Evolutionary conservation across 2,888 invertebrate genomes (phyloP).

Genomic region (Epinotia bilunana): DNA sequence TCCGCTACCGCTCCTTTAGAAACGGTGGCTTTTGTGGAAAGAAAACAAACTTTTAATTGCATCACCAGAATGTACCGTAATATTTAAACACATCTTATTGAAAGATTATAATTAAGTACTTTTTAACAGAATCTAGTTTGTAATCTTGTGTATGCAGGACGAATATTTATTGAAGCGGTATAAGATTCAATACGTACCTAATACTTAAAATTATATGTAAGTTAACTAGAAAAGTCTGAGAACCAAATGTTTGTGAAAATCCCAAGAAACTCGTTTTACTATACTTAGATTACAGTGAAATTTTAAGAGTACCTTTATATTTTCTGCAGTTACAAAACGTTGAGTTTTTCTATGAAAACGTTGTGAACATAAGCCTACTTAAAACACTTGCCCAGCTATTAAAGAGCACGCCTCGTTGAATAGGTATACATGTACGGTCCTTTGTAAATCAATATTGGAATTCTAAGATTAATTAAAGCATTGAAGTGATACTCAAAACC

Average conservation of each 20-base stretch:
- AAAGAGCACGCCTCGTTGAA: not conserved
- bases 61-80: not conserved
- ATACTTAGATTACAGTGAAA: too few relatives aligned
- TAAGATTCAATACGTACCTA: too few relatives aligned
- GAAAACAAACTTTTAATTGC: conserved; percentile 57
- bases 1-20: conserved; percentile 65
- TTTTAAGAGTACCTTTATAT: too few relatives aligned
- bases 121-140: not conserved
- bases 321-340: too few relatives aligned
- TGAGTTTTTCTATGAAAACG: too few relatives aligned
- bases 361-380: not conserved
- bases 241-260: not conserved
- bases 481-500: not conserved
- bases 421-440: not conserved
- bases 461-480: not conserved
- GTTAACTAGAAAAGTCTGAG: not conserved
- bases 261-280: too few relatives aligned
- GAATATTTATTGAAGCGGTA: not conserved
- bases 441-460: not conserved
- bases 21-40: conserved; percentile 75
- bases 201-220: not conserved
- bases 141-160: not conserved
- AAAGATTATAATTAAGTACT: not conserved
- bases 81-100: not conserved
- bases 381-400: not conserved